Conservation (phyloP, 1,140 invertebrate species). For the Caenorhabditis briggsae region DNA sequence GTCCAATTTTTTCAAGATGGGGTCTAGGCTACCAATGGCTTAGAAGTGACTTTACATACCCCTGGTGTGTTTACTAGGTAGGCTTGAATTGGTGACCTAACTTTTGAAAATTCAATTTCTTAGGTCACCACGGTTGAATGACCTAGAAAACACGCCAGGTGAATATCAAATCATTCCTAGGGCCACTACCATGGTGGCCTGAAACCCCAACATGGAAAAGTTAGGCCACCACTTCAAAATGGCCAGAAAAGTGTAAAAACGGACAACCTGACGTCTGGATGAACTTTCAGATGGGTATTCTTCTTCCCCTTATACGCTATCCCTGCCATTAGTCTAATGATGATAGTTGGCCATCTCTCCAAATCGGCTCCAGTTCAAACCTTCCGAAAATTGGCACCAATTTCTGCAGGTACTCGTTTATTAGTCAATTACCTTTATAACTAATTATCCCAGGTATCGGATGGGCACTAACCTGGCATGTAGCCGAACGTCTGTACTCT, state of each 20-base stretch:
- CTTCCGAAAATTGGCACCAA: slow-evolving; percentile 62
- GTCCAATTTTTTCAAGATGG: no score
- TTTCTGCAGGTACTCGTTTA: slow-evolving; percentile 56
- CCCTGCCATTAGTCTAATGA: slow-evolving; percentile 47
- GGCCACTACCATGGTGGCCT: no score
- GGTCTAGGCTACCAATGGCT: no score
- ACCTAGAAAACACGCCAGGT: no score
- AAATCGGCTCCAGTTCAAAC: slow-evolving; percentile 59
- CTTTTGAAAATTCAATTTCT: no score
- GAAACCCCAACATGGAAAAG: no score
- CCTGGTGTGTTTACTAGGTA: no score
- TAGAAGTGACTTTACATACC: no score
- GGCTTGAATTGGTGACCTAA: no score
- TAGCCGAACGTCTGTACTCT: slow-evolving; percentile 60
- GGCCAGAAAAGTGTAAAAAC: not conserved
- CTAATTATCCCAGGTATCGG: slow-evolving; percentile 61
- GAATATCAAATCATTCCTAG: no score
- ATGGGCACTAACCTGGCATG: slow-evolving; percentile 64
- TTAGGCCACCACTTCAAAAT: not conserved
- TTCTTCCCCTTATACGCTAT: slow-evolving; percentile 58
- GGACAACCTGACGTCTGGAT: no score
- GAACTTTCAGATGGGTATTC: slow-evolving; percentile 37
- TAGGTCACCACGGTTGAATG: no score
- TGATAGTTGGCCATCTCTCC: slow-evolving; percentile 57
- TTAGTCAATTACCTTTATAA: not conserved